Conservation (phyloP, 2,888 invertebrate genomes). For the Anodontia alba region DNA sequence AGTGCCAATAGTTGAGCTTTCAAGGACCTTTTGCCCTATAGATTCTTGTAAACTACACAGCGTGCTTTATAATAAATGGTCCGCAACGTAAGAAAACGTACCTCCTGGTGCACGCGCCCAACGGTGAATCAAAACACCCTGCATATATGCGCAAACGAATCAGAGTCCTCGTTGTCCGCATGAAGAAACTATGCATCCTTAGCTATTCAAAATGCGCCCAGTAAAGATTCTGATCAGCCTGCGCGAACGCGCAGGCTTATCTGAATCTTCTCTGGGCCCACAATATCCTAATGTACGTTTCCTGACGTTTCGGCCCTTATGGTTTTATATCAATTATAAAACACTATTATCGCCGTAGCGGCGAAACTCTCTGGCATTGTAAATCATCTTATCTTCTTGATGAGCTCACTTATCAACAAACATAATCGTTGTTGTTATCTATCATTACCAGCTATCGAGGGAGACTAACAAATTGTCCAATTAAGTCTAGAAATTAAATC, state of each 20-base stretch:
- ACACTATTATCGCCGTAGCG: slow-evolving; percentile 47
- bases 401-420: slow-evolving; percentile 51
- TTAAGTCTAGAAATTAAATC: slow-evolving; percentile 63
- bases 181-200: too few species aligned
- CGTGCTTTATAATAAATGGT: too few species aligned
- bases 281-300: too few species aligned
- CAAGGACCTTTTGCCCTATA: not conserved
- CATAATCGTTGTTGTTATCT: slow-evolving; percentile 56
- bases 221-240: too few species aligned
- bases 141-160: too few species aligned
- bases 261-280: too few species aligned
- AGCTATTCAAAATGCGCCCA: too few species aligned
- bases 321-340: slow-evolving; percentile 47
- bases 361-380: slow-evolving; percentile 32
- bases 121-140: too few species aligned
- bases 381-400: slow-evolving; percentile 59
- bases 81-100: too few species aligned
- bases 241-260: too few species aligned
- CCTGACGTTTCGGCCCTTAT: not conserved
- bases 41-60: not conserved
- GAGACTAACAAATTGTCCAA: slow-evolving; percentile 60
- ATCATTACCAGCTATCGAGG: slow-evolving; percentile 56
- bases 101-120: too few species aligned
- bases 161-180: too few species aligned
- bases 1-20: not conserved